Evolutionary conservation across 2,113 vertebrate species (phyloP).

Genomic region (Sciurus niger): DNA sequence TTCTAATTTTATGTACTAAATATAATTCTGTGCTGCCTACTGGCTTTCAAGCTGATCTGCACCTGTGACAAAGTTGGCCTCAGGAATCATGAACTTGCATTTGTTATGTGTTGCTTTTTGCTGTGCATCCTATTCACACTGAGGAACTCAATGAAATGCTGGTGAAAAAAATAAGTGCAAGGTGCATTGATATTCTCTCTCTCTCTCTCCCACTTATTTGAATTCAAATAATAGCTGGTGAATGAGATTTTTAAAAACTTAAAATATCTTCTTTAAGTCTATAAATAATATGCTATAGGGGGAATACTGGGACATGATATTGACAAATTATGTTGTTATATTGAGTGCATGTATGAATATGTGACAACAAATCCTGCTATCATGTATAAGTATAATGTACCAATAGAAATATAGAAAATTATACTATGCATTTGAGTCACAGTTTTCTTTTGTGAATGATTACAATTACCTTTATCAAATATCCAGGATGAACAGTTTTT

Average conservation of each 20-base stretch:
- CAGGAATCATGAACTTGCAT: constrained; percentile 88
- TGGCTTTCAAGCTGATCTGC: constrained; percentile 91
- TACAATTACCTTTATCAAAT: background rate
- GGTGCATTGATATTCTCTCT: background rate
- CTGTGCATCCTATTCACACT: constrained; percentile 93
- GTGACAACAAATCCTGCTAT: no score
- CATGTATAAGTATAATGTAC: no score
- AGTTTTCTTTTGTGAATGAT: background rate
- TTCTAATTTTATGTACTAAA: constrained; percentile 93
- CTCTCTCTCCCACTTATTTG: background rate
- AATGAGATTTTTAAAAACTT: background rate
- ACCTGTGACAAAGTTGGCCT: constrained; percentile 91
- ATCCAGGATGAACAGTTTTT: constrained; percentile 30
- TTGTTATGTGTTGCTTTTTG: constrained; percentile 92
- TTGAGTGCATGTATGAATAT: no score
- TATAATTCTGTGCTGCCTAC: constrained; percentile 90
- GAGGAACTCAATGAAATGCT: constrained; percentile 78
- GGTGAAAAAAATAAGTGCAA: constrained; percentile 21
- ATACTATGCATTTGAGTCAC: background rate
- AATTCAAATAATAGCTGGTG: constrained; percentile 48
- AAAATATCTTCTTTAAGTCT: constrained; percentile 54
- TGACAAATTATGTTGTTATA: no score
- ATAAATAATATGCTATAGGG: background rate
- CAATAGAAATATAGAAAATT: background rate
- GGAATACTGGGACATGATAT: no score